Evolutionary conservation across 2,888 invertebrate species (phyloP).

Genomic region (Darwinula stevensoni): DNA sequence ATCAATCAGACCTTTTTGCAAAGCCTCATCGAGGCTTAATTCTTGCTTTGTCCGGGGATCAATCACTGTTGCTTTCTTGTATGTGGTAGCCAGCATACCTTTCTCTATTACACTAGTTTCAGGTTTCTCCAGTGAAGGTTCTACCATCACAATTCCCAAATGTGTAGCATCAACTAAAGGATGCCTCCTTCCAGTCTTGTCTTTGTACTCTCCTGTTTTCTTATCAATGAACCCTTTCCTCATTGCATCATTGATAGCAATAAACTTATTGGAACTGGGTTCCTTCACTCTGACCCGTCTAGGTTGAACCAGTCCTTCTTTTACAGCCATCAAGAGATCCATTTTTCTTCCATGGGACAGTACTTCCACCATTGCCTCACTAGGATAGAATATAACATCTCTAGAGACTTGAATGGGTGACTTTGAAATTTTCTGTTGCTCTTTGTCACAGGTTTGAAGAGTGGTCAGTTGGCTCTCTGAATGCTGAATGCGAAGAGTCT

Average conservation of each 20-base stretch:
- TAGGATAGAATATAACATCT: not conserved
- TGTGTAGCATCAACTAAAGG: constrained; percentile 40
- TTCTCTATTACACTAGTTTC: too few relatives aligned
- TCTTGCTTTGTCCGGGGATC: too few relatives aligned
- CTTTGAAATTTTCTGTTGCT: too few relatives aligned
- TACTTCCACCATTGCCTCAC: not conserved
- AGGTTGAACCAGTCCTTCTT: constrained; percentile 36
- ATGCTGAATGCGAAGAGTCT: too few relatives aligned
- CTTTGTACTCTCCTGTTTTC: constrained; percentile 32
- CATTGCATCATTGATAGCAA: constrained; percentile 43
- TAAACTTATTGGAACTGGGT: constrained; percentile 24
- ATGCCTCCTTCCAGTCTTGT: constrained; percentile 31
- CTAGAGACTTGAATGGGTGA: not conserved
- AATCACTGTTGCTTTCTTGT: too few relatives aligned
- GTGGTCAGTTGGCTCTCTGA: too few relatives aligned
- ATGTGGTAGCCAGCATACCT: too few relatives aligned
- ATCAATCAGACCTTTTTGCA: too few relatives aligned
- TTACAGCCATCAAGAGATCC: constrained; percentile 40
- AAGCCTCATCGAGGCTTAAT: too few relatives aligned
- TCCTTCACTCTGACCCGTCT: constrained; percentile 36
- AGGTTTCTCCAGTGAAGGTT: too few relatives aligned
- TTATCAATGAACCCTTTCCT: constrained; percentile 39
- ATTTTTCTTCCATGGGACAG: constrained; percentile 7
- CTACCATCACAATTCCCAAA: constrained; percentile 38
- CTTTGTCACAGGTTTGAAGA: too few relatives aligned